Evolutionary conservation across 1,140 invertebrate species (phyloP).

Genomic region (Pseudobourletiella spinata): DNA sequence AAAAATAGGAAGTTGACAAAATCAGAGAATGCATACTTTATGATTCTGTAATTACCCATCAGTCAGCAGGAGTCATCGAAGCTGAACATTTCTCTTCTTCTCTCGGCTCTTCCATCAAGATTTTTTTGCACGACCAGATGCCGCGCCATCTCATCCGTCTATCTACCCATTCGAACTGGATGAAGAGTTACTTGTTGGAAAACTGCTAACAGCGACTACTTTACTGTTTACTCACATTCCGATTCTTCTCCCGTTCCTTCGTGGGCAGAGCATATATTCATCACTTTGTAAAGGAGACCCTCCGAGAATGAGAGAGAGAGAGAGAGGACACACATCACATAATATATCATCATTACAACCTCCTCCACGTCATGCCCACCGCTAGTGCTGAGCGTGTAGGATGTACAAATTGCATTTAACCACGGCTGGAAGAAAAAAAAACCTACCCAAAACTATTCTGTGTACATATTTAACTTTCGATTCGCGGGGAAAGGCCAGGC

Average conservation of each 20-base stretch:
- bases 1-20: background rate
- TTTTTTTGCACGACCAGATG: conserved; percentile 10
- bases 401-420: background rate
- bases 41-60: conserved; percentile 9
- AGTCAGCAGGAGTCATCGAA: conserved; percentile 5
- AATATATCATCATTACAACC: background rate
- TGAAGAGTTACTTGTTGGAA: background rate
- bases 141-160: conserved; percentile 6
- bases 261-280: background rate
- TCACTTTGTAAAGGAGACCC: too few relatives aligned
- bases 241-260: background rate
- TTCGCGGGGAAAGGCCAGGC: too few relatives aligned
- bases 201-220: conserved; percentile 3
- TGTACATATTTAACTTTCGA: too few relatives aligned
- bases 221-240: background rate
- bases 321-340: background rate
- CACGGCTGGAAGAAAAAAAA: background rate
- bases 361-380: background rate
- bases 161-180: conserved; percentile 3
- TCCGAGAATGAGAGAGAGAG: too few relatives aligned
- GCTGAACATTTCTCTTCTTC: conserved; percentile 14
- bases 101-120: background rate
- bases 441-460: too few relatives aligned
- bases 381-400: background rate
- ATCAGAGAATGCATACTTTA: background rate